Percentiles rank a stretch among this genome's conserved stretches.
phyloP scores from a whole-genome alignment of 2,888 invertebrate genomes.

The Smittia sp. region DNA sequence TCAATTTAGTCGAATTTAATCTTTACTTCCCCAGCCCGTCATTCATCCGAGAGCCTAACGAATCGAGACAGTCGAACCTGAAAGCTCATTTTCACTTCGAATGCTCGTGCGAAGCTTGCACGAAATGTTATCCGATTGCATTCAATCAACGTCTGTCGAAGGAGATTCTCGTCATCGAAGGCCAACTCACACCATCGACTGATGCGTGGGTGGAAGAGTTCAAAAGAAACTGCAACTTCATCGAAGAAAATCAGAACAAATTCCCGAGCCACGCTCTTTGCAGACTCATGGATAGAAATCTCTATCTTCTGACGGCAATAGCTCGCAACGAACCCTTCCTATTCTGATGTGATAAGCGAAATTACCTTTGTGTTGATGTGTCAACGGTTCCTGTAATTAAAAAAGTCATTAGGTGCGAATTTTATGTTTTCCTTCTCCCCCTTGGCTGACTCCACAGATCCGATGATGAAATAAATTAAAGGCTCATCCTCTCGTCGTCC shows the following conservation, averaged over 20 bases:
- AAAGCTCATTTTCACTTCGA: background rate
- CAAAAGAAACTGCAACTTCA: background rate
- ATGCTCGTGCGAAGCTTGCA: conserved; percentile 12
- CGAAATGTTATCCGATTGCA: background rate
- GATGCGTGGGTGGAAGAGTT: background rate
- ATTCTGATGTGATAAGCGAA: background rate
- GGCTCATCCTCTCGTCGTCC: too few species aligned
- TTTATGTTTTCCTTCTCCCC: too few species aligned
- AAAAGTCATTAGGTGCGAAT: too few species aligned
- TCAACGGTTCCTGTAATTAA: too few species aligned
- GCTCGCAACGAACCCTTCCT: background rate
- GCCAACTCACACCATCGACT: background rate
- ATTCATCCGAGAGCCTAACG: conserved; percentile 3
- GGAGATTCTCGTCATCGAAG: background rate
- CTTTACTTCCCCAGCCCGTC: background rate
- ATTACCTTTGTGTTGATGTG: too few species aligned
- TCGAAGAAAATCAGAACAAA: background rate
- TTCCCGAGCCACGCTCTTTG: background rate
- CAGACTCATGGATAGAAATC: background rate
- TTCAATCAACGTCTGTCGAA: background rate
- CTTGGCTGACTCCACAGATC: too few species aligned
- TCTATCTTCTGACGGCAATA: conserved; percentile 7
- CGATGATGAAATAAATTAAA: too few species aligned
- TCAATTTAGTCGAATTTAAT: background rate
- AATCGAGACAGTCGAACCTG: background rate